These are phyloP conservation scores for Jaculus jaculus DNA, from an alignment of 2,113 vertebrate genomes.

Conservation along the genomic window DNA sequence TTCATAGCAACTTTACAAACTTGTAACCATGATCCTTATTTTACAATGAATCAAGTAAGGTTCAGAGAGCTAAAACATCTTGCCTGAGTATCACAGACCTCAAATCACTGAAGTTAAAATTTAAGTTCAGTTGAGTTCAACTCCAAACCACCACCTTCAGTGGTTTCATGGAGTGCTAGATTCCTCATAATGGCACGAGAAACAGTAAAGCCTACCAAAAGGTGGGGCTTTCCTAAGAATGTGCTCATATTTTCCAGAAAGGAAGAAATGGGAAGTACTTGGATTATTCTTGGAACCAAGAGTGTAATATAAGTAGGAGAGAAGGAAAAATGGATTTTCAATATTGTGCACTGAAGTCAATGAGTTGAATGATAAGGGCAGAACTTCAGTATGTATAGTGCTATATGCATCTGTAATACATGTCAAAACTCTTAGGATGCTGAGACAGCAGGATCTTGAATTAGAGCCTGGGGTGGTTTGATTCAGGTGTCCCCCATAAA, in stretches of 20 bases:
- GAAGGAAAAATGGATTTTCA: background rate
- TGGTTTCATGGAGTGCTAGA: background rate
- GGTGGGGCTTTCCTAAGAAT: background rate
- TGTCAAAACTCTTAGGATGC: background rate
- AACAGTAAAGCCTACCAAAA: background rate
- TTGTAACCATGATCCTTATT: background rate
- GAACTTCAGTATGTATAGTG: background rate
- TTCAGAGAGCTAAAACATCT: slow-evolving; percentile 12
- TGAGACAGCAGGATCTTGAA: background rate
- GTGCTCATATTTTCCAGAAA: background rate
- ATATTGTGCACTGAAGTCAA: background rate
- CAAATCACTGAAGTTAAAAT: background rate
- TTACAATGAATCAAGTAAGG: background rate
- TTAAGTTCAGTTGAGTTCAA: background rate
- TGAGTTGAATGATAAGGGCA: background rate
- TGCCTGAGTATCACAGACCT: background rate
- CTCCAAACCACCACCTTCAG: background rate
- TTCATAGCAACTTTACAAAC: background rate
- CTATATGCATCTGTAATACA: background rate
- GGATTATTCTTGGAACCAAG: background rate
- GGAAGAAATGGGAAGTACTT: background rate
- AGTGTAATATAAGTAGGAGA: background rate
- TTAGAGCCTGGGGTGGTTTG: too few relatives aligned
- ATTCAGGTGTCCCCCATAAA: too few relatives aligned
- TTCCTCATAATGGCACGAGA: background rate